These are phyloP conservation scores for Drosophila borborema DNA, from an alignment of 2,888 invertebrate species.

Conservation along the genomic window DNA sequence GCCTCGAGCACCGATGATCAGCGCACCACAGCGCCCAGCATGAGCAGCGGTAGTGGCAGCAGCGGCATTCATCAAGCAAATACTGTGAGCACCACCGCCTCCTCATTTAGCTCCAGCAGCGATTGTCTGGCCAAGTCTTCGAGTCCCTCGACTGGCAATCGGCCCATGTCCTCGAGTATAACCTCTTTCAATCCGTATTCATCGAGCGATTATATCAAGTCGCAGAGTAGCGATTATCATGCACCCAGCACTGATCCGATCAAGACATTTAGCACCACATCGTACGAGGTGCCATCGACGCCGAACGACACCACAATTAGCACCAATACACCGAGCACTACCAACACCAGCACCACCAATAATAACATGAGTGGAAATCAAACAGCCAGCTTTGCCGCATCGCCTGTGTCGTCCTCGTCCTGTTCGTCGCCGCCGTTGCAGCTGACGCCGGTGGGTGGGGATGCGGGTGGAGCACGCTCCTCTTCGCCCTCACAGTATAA, in stretches of 20 bases:
- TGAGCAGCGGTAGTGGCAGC: constrained; percentile 59
- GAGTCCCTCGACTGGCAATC: constrained; percentile 81
- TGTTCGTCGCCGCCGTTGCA: constrained; percentile 82
- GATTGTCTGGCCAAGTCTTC: constrained; percentile 84
- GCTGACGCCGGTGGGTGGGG: constrained; percentile 73
- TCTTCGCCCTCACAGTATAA: constrained; percentile 87
- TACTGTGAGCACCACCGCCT: constrained; percentile 65
- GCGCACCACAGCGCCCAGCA: constrained; percentile 75
- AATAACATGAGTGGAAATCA: constrained; percentile 44
- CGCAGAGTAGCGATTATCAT: constrained; percentile 84
- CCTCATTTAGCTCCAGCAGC: constrained; percentile 84
- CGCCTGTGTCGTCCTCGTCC: constrained; percentile 49
- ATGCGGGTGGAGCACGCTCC: constrained; percentile 61
- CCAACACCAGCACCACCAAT: constrained; percentile 38
- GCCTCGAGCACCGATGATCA: constrained; percentile 40
- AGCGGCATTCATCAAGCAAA: constrained; percentile 52
- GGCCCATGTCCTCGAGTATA: constrained; percentile 84
- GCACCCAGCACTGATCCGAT: constrained; percentile 85
- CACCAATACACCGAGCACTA: constrained; percentile 56
- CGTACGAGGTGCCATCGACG: constrained; percentile 84
- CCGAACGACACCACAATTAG: constrained; percentile 81
- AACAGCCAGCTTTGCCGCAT: constrained; percentile 21
- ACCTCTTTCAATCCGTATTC: constrained; percentile 85
- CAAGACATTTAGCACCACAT: constrained; percentile 85
- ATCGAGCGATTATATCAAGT: constrained; percentile 85